Evolutionary conservation across 2,113 vertebrate species (phyloP).

Genomic region (Rana temporaria): DNA sequence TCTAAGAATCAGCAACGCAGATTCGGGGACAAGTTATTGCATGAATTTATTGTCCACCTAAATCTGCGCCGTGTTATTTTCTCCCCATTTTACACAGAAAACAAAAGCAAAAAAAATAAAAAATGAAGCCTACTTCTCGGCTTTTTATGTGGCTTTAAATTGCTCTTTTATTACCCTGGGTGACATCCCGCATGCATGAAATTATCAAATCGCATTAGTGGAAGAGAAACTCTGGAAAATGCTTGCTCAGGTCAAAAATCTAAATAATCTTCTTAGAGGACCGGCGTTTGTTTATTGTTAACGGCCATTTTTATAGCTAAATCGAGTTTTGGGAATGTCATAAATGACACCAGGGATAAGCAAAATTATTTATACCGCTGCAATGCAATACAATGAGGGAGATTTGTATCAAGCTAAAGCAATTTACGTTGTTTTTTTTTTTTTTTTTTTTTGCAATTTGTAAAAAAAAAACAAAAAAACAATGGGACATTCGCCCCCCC

Average conservation of each 20-base stretch:
- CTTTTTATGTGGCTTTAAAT: conserved; percentile 75
- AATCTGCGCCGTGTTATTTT: conserved; percentile 61
- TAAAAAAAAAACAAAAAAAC: conserved; percentile 5
- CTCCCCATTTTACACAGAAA: conserved; percentile 65
- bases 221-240: conserved; percentile 56
- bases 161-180: conserved; percentile 73
- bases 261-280: conserved; percentile 61
- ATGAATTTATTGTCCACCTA: no score
- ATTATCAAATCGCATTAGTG: conserved; percentile 73
- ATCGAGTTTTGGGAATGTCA: conserved; percentile 23
- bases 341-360: conserved; percentile 16
- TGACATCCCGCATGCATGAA: conserved; percentile 73
- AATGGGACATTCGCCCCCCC: no score
- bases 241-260: conserved; percentile 43
- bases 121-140: conserved; percentile 57
- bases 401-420: conserved; percentile 9
- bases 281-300: conserved; percentile 46
- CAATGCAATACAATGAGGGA: neutral
- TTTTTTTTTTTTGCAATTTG: neutral
- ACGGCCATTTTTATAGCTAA: neutral
- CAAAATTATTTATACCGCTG: neutral
- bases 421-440: neutral
- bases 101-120: conserved; percentile 1
- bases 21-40: no score
- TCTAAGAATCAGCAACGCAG: no score